These are phyloP conservation scores for Drosophila pruinosa DNA, from an alignment of 1,140 invertebrate genomes.

Conservation along the genomic window DNA sequence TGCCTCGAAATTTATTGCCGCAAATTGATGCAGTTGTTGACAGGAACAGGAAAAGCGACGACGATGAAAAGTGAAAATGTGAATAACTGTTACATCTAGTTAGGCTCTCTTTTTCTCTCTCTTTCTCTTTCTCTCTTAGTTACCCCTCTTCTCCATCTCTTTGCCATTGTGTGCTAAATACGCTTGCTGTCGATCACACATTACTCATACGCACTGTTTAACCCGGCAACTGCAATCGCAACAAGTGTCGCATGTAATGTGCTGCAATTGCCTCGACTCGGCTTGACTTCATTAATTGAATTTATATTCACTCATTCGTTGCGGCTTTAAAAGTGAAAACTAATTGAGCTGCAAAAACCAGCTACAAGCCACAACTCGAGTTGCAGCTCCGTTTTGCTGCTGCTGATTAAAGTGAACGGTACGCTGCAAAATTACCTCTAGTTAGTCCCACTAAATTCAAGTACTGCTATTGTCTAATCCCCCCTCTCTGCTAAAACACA, in stretches of 20 bases:
- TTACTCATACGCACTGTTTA: conserved; percentile 77
- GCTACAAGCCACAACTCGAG: conserved; percentile 3
- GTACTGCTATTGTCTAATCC: neutral
- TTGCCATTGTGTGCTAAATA: conserved; percentile 74
- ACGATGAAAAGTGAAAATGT: conserved; percentile 68
- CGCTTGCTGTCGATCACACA: conserved; percentile 59
- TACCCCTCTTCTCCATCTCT: neutral
- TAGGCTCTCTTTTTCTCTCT: neutral
- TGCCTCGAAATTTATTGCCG: conserved; percentile 66
- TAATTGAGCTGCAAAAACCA: conserved; percentile 6
- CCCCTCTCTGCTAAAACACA: conserved; percentile 16
- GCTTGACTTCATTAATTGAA: conserved; percentile 56
- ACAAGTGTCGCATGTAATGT: conserved; percentile 12
- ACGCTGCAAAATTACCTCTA: conserved; percentile 15
- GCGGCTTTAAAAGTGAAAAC: conserved; percentile 67
- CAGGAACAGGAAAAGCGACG: conserved; percentile 59
- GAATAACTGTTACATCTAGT: conserved; percentile 56
- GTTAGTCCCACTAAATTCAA: conserved; percentile 2
- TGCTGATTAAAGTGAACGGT: conserved; percentile 36
- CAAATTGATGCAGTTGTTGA: conserved; percentile 42
- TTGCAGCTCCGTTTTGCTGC: neutral
- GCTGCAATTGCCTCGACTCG: conserved; percentile 9
- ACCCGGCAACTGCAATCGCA: conserved; percentile 34
- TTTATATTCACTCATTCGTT: conserved; percentile 1
- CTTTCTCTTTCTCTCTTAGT: neutral